phyloP scores from a whole-genome alignment of 1,140 invertebrate species.

The Scylla paramamosain region DNA sequence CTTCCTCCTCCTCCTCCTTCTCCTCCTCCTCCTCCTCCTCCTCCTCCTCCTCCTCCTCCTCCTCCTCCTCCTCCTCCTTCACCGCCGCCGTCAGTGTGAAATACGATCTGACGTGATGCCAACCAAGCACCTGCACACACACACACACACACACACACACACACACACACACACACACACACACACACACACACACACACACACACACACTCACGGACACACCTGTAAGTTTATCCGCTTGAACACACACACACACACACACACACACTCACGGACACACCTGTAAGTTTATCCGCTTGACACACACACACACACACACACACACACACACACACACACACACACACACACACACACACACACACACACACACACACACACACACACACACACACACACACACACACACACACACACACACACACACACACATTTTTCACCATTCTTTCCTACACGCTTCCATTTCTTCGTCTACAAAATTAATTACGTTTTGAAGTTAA shows the following conservation, averaged over 20 bases:
- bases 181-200: too few species aligned
- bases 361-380: neutral
- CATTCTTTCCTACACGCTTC: neutral
- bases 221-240: too few species aligned
- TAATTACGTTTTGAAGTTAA: neutral
- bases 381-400: too few species aligned
- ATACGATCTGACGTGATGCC: constrained; percentile 2
- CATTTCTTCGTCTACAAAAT: too few species aligned
- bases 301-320: too few species aligned
- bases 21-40: neutral
- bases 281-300: too few species aligned
- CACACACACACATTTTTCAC: too few species aligned
- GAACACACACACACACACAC: too few species aligned
- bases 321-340: neutral
- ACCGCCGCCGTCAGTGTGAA: neutral
- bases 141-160: constrained; percentile 17
- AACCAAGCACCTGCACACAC: constrained; percentile 18
- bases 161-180: neutral
- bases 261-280: neutral
- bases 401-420: too few species aligned
- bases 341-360: too few species aligned
- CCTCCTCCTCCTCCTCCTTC: neutral
- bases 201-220: too few species aligned
- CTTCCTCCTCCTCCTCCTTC: neutral
- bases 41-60: neutral